Evolutionary conservation across 1,140 invertebrate species (phyloP).

Genomic region (Magallana angulata): DNA sequence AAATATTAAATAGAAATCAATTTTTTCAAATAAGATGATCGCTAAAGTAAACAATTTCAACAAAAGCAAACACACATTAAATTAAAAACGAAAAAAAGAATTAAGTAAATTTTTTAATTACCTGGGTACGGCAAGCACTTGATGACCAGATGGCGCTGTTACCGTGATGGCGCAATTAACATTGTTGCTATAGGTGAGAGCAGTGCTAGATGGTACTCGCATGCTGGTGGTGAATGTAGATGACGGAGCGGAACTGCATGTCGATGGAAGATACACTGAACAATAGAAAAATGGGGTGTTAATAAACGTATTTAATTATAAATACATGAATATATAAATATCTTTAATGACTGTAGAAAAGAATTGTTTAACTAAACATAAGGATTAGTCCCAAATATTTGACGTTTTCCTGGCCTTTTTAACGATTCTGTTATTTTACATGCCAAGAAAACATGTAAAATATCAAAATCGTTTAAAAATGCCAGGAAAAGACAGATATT

Average conservation of each 20-base stretch:
- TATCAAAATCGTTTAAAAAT: too few species aligned
- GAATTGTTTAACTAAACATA: neutral
- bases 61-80: too few species aligned
- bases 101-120: neutral
- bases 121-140: conserved; percentile 57
- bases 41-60: too few species aligned
- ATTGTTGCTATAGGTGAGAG: conserved; percentile 56
- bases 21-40: too few species aligned
- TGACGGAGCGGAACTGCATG: conserved; percentile 44
- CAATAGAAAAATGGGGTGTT: neutral
- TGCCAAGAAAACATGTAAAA: too few species aligned
- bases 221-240: conserved; percentile 47
- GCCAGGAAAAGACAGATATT: too few species aligned
- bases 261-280: conserved; percentile 61
- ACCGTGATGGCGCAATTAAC: conserved; percentile 59
- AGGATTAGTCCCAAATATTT: too few species aligned
- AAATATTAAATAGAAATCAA: too few species aligned
- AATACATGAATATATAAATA: neutral
- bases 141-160: conserved; percentile 50
- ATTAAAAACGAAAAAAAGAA: neutral
- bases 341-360: neutral
- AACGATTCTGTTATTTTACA: too few species aligned
- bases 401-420: too few species aligned
- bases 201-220: conserved; percentile 58
- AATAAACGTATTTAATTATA: neutral